Conservation (phyloP, 2,797 vertebrate genomes). For the Morelia viridis region DNA sequence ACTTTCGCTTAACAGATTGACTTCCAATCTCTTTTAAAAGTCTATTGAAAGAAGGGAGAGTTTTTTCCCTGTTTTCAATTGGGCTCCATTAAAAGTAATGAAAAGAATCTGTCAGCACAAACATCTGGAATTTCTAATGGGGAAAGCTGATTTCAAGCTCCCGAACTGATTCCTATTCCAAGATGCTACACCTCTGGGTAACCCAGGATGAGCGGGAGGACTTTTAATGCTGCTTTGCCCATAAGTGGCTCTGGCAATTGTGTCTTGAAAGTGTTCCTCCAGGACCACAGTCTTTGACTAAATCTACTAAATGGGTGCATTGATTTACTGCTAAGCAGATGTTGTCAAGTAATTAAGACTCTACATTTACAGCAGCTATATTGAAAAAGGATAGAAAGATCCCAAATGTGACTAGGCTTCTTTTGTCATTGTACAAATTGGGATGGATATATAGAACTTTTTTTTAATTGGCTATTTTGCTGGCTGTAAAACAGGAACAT, state of each 20-base stretch:
- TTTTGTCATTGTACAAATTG: neutral
- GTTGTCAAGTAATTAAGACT: constrained; percentile 33
- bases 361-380: constrained; percentile 1
- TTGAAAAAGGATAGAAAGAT: constrained; percentile 3
- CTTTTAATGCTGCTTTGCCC: neutral
- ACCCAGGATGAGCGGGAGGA: neutral
- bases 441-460: neutral
- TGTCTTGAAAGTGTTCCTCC: neutral
- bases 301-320: constrained; percentile 31
- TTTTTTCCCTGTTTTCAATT: neutral
- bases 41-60: neutral
- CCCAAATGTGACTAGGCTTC: neutral
- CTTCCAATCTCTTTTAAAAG: neutral
- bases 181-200: neutral
- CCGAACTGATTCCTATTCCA: neutral
- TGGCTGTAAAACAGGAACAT: neutral
- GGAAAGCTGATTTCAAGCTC: neutral
- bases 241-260: neutral
- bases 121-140: neutral
- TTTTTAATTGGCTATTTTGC: neutral
- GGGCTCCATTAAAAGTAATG: constrained; percentile 9
- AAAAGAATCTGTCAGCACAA: constrained; percentile 19
- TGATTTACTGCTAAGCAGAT: constrained; percentile 33
- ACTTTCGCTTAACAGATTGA: neutral
- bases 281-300: neutral